phyloP scores from a whole-genome alignment of 2,113 vertebrate species.

The Ciconia boyciana region DNA sequence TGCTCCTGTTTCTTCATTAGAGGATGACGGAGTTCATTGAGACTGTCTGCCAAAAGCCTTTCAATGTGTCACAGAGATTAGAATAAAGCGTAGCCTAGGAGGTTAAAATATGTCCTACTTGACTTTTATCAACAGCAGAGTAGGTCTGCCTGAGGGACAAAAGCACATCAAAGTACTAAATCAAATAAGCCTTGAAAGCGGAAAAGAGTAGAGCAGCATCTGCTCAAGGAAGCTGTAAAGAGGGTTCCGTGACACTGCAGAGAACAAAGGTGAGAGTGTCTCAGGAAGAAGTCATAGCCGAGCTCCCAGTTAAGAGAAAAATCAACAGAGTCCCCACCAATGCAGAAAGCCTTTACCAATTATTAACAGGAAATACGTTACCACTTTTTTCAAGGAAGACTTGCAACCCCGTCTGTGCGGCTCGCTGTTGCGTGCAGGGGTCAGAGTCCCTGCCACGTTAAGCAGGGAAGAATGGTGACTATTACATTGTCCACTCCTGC shows the following conservation, averaged over 20 bases:
- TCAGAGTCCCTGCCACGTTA: fast-evolving
- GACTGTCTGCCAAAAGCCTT: not conserved
- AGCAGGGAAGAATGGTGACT: fast-evolving
- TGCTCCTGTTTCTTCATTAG: not conserved
- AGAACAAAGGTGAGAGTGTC: not conserved
- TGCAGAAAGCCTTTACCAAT: not conserved
- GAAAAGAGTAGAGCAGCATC: not conserved
- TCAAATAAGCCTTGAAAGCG: not conserved
- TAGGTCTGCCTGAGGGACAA: not conserved
- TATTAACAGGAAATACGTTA: not conserved
- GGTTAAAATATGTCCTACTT: not conserved
- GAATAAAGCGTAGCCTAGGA: not conserved
- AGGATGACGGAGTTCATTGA: not conserved
- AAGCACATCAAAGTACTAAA: conserved; percentile 7
- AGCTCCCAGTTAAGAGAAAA: not conserved
- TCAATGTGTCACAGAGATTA: not conserved
- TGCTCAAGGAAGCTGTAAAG: not conserved
- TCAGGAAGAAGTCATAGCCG: not conserved
- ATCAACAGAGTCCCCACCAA: not conserved
- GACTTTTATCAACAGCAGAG: conserved; percentile 1
- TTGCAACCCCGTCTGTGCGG: not conserved
- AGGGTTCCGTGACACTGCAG: not conserved
- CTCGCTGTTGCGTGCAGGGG: not conserved
- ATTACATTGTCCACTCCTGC: not conserved
- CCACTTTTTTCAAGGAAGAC: fast-evolving